A percentile compares a stretch with the other conserved stretches of the same genome.
Evolutionary conservation across 2,113 vertebrate genomes (phyloP).

Genomic region (Pterocles orientalis): DNA sequence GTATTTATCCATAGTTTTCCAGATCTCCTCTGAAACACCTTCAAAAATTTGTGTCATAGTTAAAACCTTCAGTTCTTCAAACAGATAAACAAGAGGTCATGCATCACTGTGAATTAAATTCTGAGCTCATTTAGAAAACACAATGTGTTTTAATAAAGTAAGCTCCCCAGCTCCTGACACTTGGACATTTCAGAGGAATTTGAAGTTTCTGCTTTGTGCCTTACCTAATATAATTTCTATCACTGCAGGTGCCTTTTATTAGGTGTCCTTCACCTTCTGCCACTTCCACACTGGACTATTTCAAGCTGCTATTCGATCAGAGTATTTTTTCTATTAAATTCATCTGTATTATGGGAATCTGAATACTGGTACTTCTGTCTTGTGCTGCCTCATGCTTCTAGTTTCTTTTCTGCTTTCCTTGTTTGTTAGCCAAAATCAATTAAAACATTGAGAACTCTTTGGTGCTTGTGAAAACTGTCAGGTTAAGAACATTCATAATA

Average conservation of each 20-base stretch:
- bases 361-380: neutral
- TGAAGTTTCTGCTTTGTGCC: neutral
- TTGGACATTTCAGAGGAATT: neutral
- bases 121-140: neutral
- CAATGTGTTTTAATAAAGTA: neutral
- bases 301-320: neutral
- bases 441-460: neutral
- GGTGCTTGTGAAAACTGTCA: neutral
- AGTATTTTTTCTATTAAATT: neutral
- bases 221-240: neutral
- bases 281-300: neutral
- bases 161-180: neutral
- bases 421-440: neutral
- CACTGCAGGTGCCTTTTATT: neutral
- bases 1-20: neutral
- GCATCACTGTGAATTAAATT: neutral
- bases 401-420: neutral
- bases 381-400: neutral
- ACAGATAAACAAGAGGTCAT: neutral
- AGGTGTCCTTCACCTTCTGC: neutral
- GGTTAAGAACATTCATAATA: slow-evolving; percentile 6
- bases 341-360: neutral
- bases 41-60: neutral
- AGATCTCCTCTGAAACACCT: neutral
- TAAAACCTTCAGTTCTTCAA: neutral